Evolutionary conservation across 2,797 vertebrate species (phyloP).

Genomic region (Sebastes cheni): DNA sequence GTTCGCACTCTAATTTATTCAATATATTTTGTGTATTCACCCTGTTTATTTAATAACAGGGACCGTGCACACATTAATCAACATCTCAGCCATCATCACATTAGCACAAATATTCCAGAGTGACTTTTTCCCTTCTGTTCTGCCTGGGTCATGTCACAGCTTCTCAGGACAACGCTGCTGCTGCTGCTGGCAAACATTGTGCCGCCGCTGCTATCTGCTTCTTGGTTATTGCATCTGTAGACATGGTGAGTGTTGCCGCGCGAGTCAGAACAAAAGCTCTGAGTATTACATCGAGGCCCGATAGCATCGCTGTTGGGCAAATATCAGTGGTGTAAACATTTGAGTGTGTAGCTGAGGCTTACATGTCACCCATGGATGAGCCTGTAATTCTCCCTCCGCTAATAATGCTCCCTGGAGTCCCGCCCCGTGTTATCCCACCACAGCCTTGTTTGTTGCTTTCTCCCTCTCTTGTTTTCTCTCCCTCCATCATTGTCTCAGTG

Average conservation of each 20-base stretch:
- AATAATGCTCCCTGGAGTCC: conserved; percentile 67
- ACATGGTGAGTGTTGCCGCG: conserved; percentile 57
- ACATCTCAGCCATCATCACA: conserved; percentile 75
- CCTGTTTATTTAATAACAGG: conserved; percentile 82
- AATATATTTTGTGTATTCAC: conserved; percentile 81
- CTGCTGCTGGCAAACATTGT: conserved; percentile 52
- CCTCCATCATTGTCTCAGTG: conserved; percentile 12
- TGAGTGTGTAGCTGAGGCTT: conserved; percentile 68
- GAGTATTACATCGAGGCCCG: conserved; percentile 69
- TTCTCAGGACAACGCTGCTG: conserved; percentile 58
- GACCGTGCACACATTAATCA: conserved; percentile 77
- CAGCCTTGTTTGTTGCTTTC: conserved; percentile 15
- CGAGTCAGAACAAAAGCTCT: conserved; percentile 74
- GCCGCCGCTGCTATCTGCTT: conserved; percentile 62
- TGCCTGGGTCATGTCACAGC: conserved; percentile 60
- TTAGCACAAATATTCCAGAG: conserved; percentile 61
- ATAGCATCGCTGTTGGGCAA: conserved; percentile 72
- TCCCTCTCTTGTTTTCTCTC: neutral
- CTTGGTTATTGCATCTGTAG: conserved; percentile 71
- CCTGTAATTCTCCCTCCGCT: conserved; percentile 67
- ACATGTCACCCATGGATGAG: conserved; percentile 79
- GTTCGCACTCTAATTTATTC: conserved; percentile 79
- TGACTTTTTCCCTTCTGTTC: conserved; percentile 41
- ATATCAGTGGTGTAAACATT: conserved; percentile 77
- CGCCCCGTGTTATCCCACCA: conserved; percentile 35